Percentiles rank a stretch among this genome's conserved stretches.
Evolutionary conservation across 2,113 vertebrate genomes (phyloP).

Genomic region (Emydura subglobosa): DNA sequence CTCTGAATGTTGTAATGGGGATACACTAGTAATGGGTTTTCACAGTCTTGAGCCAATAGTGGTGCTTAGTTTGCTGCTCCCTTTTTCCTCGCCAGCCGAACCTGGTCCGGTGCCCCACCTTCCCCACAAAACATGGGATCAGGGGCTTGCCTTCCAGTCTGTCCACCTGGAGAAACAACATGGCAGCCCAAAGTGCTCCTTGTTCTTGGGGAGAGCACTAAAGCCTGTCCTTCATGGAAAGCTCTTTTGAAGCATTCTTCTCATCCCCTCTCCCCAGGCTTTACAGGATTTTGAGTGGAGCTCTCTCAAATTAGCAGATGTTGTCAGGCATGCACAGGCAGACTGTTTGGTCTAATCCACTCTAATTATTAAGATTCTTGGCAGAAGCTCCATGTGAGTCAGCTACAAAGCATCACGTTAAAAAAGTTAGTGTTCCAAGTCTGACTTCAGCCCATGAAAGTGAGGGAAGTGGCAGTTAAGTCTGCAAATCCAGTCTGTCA

Average conservation of each 20-base stretch:
- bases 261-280: neutral
- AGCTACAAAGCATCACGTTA: slow-evolving; percentile 72
- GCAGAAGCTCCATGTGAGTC: slow-evolving; percentile 74
- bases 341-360: slow-evolving; percentile 72
- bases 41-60: neutral
- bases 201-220: neutral
- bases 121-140: accelerated
- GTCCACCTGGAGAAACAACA: neutral
- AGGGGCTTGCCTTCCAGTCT: neutral
- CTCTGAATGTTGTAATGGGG: neutral
- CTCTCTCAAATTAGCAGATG: slow-evolving; percentile 71
- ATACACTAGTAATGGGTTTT: neutral
- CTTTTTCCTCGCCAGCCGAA: neutral
- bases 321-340: slow-evolving; percentile 74
- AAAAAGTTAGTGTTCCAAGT: slow-evolving; percentile 47
- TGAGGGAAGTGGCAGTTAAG: slow-evolving; percentile 24
- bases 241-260: neutral
- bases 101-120: neutral
- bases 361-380: slow-evolving; percentile 81
- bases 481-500: slow-evolving; percentile 4
- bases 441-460: slow-evolving; percentile 58
- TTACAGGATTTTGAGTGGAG: slow-evolving; percentile 4
- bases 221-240: neutral
- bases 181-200: neutral
- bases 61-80: neutral